phyloP scores from a whole-genome alignment of 2,113 vertebrate genomes.

The Pelusios castaneus region DNA sequence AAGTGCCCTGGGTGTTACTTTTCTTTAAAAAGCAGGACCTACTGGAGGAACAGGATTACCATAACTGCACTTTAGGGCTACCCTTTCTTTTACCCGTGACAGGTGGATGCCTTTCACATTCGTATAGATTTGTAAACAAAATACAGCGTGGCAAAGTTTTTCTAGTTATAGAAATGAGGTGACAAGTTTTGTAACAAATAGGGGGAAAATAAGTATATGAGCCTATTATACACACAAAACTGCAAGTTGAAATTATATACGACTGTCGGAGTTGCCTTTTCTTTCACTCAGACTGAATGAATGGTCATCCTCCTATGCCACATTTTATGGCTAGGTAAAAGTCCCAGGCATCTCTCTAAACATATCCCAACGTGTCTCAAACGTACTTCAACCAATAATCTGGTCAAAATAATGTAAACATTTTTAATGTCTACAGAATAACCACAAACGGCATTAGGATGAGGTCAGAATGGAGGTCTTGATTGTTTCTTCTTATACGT shows the following conservation, averaged over 20 bases:
- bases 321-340: slow-evolving; percentile 18
- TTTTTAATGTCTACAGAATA: slow-evolving; percentile 62
- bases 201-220: slow-evolving; percentile 14
- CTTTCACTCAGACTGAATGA: background rate
- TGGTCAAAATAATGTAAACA: slow-evolving; percentile 70
- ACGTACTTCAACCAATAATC: slow-evolving; percentile 39
- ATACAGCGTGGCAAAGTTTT: slow-evolving; percentile 5
- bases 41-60: background rate
- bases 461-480: slow-evolving; percentile 62
- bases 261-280: background rate
- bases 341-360: background rate
- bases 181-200: background rate
- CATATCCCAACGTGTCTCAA: slow-evolving; percentile 14
- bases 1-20: slow-evolving; percentile 24
- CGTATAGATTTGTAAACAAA: slow-evolving; percentile 43
- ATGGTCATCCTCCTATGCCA: background rate
- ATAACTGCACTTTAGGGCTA: slow-evolving; percentile 40
- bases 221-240: slow-evolving; percentile 26
- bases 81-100: slow-evolving; percentile 17
- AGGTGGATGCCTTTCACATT: background rate
- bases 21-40: slow-evolving; percentile 47
- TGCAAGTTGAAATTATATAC: slow-evolving; percentile 14
- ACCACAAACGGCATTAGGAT: slow-evolving; percentile 41
- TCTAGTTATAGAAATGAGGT: background rate
- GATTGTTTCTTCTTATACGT: slow-evolving; percentile 62